These are phyloP conservation scores for Ammodytes dubius DNA, from an alignment of 2,113 vertebrate species.

Conservation along the genomic window DNA sequence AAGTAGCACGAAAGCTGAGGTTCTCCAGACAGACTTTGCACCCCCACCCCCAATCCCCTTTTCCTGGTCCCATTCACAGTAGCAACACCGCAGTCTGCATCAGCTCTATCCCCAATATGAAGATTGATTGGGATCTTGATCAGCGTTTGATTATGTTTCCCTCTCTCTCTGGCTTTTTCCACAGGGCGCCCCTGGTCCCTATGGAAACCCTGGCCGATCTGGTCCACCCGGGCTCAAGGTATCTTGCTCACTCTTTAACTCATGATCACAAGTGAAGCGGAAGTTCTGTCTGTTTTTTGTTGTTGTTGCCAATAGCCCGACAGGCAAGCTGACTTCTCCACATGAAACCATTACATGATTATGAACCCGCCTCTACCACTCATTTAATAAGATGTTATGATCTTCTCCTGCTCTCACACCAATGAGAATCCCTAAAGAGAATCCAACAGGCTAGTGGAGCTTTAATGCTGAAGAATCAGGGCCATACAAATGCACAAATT, in stretches of 20 bases:
- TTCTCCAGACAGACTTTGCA: constrained; percentile 65
- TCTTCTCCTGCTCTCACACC: neutral
- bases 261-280: constrained; percentile 7
- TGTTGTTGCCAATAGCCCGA: neutral
- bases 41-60: neutral
- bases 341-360: constrained; percentile 17
- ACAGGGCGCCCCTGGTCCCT: constrained; percentile 77
- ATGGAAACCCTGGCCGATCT: constrained; percentile 79
- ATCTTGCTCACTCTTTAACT: constrained; percentile 33
- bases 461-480: constrained; percentile 30
- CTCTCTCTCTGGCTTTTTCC: constrained; percentile 37
- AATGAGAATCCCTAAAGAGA: neutral
- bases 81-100: constrained; percentile 45
- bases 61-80: constrained; percentile 39
- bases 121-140: constrained; percentile 50
- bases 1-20: constrained; percentile 55
- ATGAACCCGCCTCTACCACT: neutral
- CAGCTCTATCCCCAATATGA: constrained; percentile 34
- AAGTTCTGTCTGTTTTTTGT: neutral
- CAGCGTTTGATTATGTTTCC: constrained; percentile 48
- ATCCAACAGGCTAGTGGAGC: constrained; percentile 21
- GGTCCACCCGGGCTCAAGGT: constrained; percentile 80
- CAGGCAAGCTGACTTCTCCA: constrained; percentile 33
- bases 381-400: neutral
- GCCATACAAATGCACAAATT: constrained; percentile 45